Evolutionary conservation across 2,888 invertebrate genomes (phyloP), one percentile per base, ranked within the genome.

Genomic region (Blera fallax): DNA sequence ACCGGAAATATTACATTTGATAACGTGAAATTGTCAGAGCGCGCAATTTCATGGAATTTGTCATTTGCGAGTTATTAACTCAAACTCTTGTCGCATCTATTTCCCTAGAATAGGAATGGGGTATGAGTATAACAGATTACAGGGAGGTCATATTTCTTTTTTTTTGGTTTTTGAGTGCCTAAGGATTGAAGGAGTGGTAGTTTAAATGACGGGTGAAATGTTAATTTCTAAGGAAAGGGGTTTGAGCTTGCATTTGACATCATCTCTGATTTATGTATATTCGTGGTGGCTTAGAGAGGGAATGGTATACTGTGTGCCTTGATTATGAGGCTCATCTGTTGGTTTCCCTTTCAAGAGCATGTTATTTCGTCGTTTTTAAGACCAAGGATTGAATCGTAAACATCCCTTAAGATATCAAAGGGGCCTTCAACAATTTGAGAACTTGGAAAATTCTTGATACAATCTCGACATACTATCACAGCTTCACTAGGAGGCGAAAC

Each of bases 1-100:
- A 32, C 43, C 40, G 73, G 73, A 73, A 73, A 73, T 60, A 72
- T 72, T 37, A 60, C 34, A 60, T 37, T 60, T 60, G 50, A 27
- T 21, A 27, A 16, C 18, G 18, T 10, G 34, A 40, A 29, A n/a
- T 50, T 62, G 21, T 29, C 7, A 11, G 45, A 45, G 62, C n/a
- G 43, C 32, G n/a, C 16, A 32, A 64, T 62, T 62, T n/a, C 45
- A 29, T 29, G 62, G 45, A 29, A 64, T 45, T 64, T 32, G 62
- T 43, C 45, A 64, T 45, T 45, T 29, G 29, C 29, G 14, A 11
- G 18, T 21, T 45, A 14, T 8, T 3, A 48, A 18, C 18, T 21
- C 10, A 18, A 18, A 21, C 48, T 11, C 3, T 10, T 24, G n/a
- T n/a, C n/a, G n/a, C n/a, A n/a, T 21, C 10, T 14, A 14, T 4